These are phyloP conservation scores for Alethe diademata DNA, from an alignment of 2,113 vertebrate genomes.

Conservation along the genomic window DNA sequence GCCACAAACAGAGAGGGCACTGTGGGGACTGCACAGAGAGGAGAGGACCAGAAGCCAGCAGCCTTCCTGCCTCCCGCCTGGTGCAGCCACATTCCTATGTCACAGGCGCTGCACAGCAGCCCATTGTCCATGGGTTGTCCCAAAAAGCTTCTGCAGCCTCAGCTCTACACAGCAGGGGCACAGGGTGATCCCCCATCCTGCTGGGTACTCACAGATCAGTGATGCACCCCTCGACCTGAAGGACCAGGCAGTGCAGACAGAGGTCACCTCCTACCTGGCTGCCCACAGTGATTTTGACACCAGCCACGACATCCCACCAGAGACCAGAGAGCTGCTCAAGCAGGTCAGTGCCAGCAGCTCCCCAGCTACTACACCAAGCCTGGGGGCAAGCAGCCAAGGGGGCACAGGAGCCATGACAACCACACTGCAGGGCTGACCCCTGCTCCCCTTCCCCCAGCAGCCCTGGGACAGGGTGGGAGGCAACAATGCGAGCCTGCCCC, in stretches of 20 bases:
- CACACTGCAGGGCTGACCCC: background rate
- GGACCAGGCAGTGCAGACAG: background rate
- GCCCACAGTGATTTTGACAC: background rate
- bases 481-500: background rate
- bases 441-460: background rate
- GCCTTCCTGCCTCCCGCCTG: background rate
- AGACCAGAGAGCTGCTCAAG: background rate
- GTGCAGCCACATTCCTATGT: background rate
- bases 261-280: background rate
- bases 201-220: background rate
- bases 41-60: background rate
- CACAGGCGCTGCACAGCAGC: background rate
- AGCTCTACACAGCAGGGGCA: background rate
- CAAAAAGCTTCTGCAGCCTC: background rate
- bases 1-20: background rate
- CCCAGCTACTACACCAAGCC: too few species aligned
- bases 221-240: background rate
- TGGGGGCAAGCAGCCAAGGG: background rate
- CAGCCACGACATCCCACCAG: accelerated
- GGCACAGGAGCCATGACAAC: background rate
- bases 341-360: background rate
- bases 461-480: background rate
- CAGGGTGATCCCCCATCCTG: background rate
- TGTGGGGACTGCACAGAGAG: background rate
- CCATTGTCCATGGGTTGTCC: background rate